Conservation (phyloP, 37 sponge, comb jelly and placozoan genomes). For the Theonella swinhoei region DNA sequence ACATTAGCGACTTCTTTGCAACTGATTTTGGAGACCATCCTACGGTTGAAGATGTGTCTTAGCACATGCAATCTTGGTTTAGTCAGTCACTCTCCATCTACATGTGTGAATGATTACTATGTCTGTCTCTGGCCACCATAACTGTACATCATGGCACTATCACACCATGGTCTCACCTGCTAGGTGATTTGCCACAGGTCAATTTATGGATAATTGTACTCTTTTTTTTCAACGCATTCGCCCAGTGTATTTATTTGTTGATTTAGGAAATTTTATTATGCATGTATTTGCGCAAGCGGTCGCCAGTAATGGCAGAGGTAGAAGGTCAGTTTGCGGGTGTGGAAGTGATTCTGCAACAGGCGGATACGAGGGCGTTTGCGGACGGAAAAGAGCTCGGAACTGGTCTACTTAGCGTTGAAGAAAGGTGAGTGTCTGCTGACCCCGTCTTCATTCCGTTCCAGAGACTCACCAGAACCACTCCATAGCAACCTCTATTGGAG, state of each 20-base stretch:
- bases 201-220: no score
- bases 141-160: no score
- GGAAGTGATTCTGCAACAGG: constrained; percentile 25
- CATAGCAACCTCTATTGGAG: constrained; percentile 47
- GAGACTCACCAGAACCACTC: not conserved
- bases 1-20: constrained; percentile 14
- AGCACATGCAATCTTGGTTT: not conserved
- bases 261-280: no score
- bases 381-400: constrained; percentile 30
- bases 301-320: not conserved
- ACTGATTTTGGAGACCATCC: not conserved
- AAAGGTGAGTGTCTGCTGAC: constrained; percentile 18
- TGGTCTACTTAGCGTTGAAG: constrained; percentile 37
- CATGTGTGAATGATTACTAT: no score
- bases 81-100: no score
- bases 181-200: no score
- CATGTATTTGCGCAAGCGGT: no score
- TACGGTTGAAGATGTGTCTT: not conserved
- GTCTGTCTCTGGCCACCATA: no score
- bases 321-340: constrained; percentile 43
- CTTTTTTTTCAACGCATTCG: no score
- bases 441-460: not conserved
- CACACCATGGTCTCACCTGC: no score
- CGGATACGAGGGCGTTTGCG: constrained; percentile 5
- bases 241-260: no score